Conservation (phyloP, 2,888 invertebrate species). For the Plagiodera versicolora region DNA sequence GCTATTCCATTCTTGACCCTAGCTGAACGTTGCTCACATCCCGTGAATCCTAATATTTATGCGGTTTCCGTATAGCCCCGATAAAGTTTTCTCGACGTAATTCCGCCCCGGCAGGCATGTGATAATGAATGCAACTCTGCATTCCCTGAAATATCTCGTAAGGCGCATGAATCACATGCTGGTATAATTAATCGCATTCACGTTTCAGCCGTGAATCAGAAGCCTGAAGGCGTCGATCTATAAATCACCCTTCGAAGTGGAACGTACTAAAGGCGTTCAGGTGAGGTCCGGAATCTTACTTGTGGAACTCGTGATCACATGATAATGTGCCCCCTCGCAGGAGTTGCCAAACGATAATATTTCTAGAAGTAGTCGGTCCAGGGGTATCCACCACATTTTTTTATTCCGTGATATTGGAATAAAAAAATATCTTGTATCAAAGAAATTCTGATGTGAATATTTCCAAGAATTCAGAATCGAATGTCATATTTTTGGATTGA, state of each 20-base stretch:
- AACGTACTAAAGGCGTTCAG: slow-evolving; percentile 2
- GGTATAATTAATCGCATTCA: slow-evolving; percentile 16
- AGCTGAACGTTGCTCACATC: no score
- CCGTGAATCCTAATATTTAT: neutral
- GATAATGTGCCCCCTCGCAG: neutral
- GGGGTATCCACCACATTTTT: no score
- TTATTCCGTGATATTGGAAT: no score
- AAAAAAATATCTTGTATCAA: no score
- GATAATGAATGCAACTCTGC: slow-evolving; percentile 8
- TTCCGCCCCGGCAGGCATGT: neutral
- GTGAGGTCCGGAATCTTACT: neutral
- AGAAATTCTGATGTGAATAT: no score
- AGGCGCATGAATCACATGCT: slow-evolving; percentile 10
- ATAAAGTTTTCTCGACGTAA: neutral
- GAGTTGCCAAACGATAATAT: no score
- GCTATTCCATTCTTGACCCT: no score
- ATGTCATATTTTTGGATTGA: no score
- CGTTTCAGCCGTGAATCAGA: slow-evolving; percentile 12
- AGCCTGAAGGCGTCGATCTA: slow-evolving; percentile 10
- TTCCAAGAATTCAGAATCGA: no score
- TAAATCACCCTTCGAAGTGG: slow-evolving; percentile 10
- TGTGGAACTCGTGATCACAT: neutral
- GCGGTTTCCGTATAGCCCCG: neutral
- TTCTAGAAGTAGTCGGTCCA: no score
- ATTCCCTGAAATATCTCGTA: slow-evolving; percentile 10